These are phyloP conservation scores for Istiophorus platypterus DNA, from an alignment of 2,113 vertebrate species.

Conservation along the genomic window DNA sequence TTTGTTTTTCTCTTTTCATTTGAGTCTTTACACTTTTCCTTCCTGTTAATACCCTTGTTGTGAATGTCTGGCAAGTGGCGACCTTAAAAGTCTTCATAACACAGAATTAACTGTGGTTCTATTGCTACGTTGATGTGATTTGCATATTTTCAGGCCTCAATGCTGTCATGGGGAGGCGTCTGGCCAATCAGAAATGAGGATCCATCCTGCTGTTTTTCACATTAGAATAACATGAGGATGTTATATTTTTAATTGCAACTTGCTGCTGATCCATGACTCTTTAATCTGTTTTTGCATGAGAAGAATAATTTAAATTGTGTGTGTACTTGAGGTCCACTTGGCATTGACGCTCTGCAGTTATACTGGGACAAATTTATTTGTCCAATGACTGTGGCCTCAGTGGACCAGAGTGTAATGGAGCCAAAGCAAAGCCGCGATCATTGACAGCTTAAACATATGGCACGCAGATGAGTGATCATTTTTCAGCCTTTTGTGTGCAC, in stretches of 20 bases:
- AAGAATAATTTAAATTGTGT: neutral
- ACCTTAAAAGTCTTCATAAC: slow-evolving; percentile 87
- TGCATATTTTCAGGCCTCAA: slow-evolving; percentile 91
- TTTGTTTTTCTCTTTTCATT: slow-evolving; percentile 83
- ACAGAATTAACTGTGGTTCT: slow-evolving; percentile 90
- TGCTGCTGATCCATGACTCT: neutral
- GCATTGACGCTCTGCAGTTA: slow-evolving; percentile 29
- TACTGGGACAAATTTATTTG: neutral
- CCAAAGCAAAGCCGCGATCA: neutral
- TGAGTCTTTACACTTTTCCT: slow-evolving; percentile 71
- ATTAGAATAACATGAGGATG: neutral
- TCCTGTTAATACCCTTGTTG: slow-evolving; percentile 79
- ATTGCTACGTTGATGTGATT: slow-evolving; percentile 93
- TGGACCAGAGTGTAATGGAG: slow-evolving; percentile 16
- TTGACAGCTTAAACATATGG: neutral
- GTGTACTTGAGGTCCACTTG: neutral
- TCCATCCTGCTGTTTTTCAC: slow-evolving; percentile 7
- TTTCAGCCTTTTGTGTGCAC: slow-evolving; percentile 4
- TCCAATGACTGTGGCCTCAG: slow-evolving; percentile 16
- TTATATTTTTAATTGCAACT: neutral
- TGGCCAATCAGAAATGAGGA: slow-evolving; percentile 82
- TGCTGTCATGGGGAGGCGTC: slow-evolving; percentile 48
- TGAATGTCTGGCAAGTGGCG: slow-evolving; percentile 98
- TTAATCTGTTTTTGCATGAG: neutral
- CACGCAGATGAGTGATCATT: neutral